Conservation (phyloP, 2,888 invertebrate species). For the Aphrophora alni region DNA sequence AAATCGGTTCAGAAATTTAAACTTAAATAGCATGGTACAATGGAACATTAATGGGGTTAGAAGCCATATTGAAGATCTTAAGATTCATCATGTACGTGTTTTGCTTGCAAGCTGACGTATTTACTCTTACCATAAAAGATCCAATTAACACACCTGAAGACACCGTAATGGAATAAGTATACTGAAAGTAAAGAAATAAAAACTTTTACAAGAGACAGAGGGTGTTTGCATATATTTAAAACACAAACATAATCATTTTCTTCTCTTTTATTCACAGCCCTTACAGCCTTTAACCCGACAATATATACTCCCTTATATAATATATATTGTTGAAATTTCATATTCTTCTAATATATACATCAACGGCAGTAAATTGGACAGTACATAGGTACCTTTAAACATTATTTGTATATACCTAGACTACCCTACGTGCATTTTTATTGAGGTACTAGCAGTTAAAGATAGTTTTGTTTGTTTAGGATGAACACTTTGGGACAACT, state of each 20-base stretch:
- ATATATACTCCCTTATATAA: background rate
- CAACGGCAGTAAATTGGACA: constrained; percentile 3
- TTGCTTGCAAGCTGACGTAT: no score
- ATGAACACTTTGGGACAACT: background rate
- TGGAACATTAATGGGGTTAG: no score
- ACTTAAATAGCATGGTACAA: no score
- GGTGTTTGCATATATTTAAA: background rate
- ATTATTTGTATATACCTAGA: background rate
- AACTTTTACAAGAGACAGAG: no score
- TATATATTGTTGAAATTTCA: constrained; percentile 1
- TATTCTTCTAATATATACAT: background rate
- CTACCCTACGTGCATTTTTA: background rate
- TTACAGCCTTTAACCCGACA: background rate
- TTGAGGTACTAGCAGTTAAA: background rate
- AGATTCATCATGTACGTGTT: no score
- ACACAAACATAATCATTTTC: background rate
- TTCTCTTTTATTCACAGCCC: background rate
- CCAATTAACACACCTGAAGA: no score
- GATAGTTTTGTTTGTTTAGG: background rate
- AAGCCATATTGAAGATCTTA: no score
- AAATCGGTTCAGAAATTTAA: no score
- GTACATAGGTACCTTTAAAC: background rate
- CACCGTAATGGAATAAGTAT: no score
- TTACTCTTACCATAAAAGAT: no score
- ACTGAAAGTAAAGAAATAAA: no score